These are phyloP conservation scores for Platycercus adscitus DNA, from an alignment of 2,113 vertebrate species.

Conservation along the genomic window DNA sequence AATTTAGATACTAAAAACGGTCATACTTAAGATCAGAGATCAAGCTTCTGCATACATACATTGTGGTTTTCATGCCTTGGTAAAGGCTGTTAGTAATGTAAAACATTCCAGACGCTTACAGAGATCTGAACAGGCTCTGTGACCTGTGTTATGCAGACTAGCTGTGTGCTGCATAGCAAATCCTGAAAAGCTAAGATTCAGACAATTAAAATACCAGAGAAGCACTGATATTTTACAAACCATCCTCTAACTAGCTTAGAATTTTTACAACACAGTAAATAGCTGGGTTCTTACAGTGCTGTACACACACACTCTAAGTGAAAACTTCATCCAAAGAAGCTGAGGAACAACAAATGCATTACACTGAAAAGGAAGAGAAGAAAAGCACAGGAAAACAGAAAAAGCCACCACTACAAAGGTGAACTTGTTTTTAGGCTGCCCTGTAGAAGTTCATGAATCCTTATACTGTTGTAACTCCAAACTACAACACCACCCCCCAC, in stretches of 20 bases:
- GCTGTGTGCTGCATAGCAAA: neutral
- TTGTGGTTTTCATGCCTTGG: neutral
- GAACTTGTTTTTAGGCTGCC: neutral
- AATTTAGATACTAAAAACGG: neutral
- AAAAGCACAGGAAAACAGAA: neutral
- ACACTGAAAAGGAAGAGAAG: neutral
- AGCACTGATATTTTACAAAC: neutral
- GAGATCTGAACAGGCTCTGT: neutral
- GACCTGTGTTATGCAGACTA: neutral
- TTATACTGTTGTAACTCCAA: neutral
- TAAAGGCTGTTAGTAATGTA: neutral
- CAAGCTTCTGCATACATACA: neutral
- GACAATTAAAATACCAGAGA: neutral
- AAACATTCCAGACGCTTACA: neutral
- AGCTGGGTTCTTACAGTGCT: neutral
- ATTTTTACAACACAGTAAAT: neutral
- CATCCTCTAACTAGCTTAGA: neutral
- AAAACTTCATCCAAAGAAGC: neutral
- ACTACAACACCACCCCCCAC: neutral
- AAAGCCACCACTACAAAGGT: neutral
- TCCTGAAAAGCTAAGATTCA: neutral
- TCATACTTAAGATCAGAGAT: neutral
- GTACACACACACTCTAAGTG: neutral
- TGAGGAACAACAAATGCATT: neutral
- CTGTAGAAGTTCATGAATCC: neutral